Percentiles rank a stretch among this genome's conserved stretches.
Evolutionary conservation across 2,888 invertebrate species (phyloP).

Genomic region (Folsomia candida): DNA sequence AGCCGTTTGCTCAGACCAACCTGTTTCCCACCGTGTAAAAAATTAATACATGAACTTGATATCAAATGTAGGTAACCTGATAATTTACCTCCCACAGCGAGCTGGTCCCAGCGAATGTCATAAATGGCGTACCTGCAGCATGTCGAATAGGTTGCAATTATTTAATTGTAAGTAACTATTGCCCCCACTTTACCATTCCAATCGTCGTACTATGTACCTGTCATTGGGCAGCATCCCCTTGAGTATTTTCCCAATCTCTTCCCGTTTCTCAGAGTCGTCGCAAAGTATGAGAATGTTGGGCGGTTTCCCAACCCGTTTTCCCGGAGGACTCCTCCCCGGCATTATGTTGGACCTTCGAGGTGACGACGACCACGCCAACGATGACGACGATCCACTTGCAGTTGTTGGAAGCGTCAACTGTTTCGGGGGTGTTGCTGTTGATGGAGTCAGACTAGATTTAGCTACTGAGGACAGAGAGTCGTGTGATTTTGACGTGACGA

Average conservation of each 20-base stretch:
- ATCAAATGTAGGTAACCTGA: too few relatives aligned
- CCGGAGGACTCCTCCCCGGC: constrained; percentile 31
- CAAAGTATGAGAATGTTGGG: constrained; percentile 47
- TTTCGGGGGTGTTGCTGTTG: constrained; percentile 10
- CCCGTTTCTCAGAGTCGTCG: constrained; percentile 35
- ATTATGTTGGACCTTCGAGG: constrained; percentile 38
- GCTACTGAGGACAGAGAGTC: constrained; percentile 5
- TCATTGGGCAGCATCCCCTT: constrained; percentile 44
- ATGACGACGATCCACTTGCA: too few relatives aligned
- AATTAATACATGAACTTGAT: too few relatives aligned
- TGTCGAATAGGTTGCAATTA: constrained; percentile 51
- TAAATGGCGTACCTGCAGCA: constrained; percentile 55
- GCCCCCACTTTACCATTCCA: background rate
- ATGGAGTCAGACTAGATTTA: constrained; percentile 12
- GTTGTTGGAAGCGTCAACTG: constrained; percentile 8
- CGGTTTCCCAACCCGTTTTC: constrained; percentile 42
- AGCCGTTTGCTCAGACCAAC: constrained; percentile 67
- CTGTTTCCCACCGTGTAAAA: too few relatives aligned
- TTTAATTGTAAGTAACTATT: too few relatives aligned
- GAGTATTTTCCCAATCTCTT: constrained; percentile 38
- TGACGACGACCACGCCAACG: constrained; percentile 28
- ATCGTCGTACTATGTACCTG: constrained; percentile 15
- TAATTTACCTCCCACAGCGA: constrained; percentile 57
- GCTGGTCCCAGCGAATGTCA: constrained; percentile 55
- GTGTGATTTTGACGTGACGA: constrained; percentile 6